Conservation (phyloP, 2,888 invertebrate species). For the Abrostola triplasia region DNA sequence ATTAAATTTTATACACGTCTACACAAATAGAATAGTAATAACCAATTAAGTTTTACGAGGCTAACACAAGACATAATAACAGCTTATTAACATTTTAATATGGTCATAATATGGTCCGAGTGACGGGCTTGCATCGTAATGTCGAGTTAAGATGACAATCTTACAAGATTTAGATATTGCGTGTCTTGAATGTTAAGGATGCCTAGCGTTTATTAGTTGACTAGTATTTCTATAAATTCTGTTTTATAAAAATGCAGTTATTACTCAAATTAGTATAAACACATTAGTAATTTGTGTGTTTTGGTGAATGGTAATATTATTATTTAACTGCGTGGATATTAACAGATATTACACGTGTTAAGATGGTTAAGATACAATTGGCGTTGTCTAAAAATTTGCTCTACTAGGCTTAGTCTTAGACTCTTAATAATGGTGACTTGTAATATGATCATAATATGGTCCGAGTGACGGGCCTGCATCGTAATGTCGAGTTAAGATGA, state of each 20-base stretch:
- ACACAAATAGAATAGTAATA: slow-evolving; percentile 56
- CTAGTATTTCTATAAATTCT: not conserved
- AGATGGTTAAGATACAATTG: no score
- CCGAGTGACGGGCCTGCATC: slow-evolving; percentile 43
- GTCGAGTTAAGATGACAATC: slow-evolving; percentile 41
- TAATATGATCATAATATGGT: slow-evolving; percentile 56
- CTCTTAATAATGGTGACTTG: no score
- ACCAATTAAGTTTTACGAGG: slow-evolving; percentile 60
- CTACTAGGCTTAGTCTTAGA: no score
- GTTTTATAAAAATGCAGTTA: no score
- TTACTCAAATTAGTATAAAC: no score
- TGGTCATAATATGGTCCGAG: slow-evolving; percentile 53
- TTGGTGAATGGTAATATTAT: no score
- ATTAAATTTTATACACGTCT: slow-evolving; percentile 48
- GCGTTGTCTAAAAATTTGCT: no score
- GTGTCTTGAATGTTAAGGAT: slow-evolving; percentile 32
- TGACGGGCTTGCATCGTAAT: slow-evolving; percentile 50
- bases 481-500: slow-evolving; percentile 42
- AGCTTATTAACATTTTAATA: slow-evolving; percentile 60
- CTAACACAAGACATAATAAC: slow-evolving; percentile 56
- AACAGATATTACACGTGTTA: no score
- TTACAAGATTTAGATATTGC: slow-evolving; percentile 41
- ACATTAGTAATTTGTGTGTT: no score
- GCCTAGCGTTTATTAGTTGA: not conserved
- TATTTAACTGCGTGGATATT: no score